A percentile compares a stretch with the other conserved stretches of the same genome.
phyloP scores from a whole-genome alignment of 2,113 vertebrate genomes.

The Cochlearius cochlearius region DNA sequence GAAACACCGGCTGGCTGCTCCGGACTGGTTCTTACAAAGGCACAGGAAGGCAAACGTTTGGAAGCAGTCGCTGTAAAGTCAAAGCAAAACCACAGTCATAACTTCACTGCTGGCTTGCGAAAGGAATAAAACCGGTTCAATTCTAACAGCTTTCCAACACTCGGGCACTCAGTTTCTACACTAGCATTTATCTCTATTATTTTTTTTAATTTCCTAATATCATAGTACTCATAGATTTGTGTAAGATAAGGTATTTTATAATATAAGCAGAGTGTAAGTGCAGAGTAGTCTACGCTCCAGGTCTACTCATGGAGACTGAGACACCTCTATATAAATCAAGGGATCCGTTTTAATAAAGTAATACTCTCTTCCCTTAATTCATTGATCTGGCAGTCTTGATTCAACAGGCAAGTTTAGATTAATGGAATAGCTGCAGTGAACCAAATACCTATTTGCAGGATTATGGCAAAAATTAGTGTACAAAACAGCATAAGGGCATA shows the following conservation, averaged over 20 bases:
- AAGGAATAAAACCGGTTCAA: not conserved
- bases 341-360: not conserved
- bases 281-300: not conserved
- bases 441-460: not conserved
- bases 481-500: not conserved
- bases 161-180: not conserved
- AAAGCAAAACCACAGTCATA: not conserved
- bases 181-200: not conserved
- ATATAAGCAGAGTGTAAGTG: not conserved
- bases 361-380: not conserved
- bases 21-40: not conserved
- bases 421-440: not conserved
- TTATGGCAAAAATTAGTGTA: not conserved
- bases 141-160: not conserved
- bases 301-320: not conserved
- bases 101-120: not conserved
- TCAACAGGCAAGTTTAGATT: not conserved
- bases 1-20: accelerated
- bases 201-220: not conserved
- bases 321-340: not conserved
- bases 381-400: not conserved
- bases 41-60: not conserved
- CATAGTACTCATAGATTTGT: not conserved
- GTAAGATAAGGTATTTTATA: not conserved
- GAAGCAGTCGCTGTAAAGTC: not conserved